Evolutionary conservation across 2,113 vertebrate species (phyloP), one percentile per base, ranked within the genome.

Genomic region (Oreochromis niloticus): DNA sequence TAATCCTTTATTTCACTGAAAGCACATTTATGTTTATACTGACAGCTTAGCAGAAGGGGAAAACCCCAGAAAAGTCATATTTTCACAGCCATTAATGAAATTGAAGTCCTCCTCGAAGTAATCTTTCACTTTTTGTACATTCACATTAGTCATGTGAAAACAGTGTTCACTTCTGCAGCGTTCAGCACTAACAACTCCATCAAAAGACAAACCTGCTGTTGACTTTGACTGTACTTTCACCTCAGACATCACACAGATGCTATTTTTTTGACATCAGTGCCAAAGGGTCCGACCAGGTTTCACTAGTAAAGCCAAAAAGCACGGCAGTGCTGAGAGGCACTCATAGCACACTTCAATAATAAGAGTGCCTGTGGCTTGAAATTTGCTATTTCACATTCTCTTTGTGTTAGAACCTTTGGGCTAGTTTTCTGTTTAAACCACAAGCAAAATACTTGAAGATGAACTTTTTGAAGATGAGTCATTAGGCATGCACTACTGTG

Each of bases 131-230:
- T 87, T 90, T 88, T 71, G 86, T 52, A 83, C 81, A 5, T 66
- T 92, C 36, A 9, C 73, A 87, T 84, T 80, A 71, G 91, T 92
- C 90, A 90, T 91, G 41, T 81, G 66, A 89, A 93, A 93, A 83
- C 55, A 16, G 36, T 9, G 32, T 57, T 85, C 30, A 73, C 22
- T 87, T 90, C 63, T 78, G 68, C 89, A 83, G 56, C 2, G 19
- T 55, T 93, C 89, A 89, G 90, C 91, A 90, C 30, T 50, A 89
- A 86, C 54, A 71, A 3, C 78, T 87, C 57, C 39, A 78, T 79
- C 61, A 78, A 78, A 80, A 54, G 41, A 66, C 80, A 41, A 48
- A 87, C 84, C 87, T 46, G 7, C 27, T 88, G 89, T 73, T 92
- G 91, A 93, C 89, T 90, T 86, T 81, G 73, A 88, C 75, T 82